phyloP scores from a whole-genome alignment of 2,113 vertebrate genomes.

The Stegostoma tigrinum region DNA sequence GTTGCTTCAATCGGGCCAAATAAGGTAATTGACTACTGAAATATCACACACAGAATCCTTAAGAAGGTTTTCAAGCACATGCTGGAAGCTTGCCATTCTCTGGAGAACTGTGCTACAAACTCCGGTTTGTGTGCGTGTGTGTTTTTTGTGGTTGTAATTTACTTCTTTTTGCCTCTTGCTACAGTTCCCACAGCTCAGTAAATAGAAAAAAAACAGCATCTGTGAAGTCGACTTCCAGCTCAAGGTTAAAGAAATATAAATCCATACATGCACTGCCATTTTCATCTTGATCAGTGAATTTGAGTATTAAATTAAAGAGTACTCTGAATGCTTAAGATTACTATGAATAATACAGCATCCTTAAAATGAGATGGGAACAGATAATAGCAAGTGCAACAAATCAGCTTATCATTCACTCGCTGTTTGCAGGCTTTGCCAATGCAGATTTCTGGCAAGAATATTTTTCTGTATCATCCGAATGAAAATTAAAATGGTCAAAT shows the following conservation, averaged over 20 bases:
- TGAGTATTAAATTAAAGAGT: neutral
- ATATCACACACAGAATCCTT: neutral
- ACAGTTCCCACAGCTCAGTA: neutral
- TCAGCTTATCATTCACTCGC: neutral
- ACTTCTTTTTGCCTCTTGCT: neutral
- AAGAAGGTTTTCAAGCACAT: neutral
- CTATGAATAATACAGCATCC: slow-evolving; percentile 17
- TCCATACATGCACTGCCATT: neutral
- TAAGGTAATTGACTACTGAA: neutral
- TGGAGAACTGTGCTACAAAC: neutral
- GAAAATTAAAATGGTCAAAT: neutral
- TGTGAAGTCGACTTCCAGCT: neutral
- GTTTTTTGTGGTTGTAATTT: slow-evolving; percentile 13
- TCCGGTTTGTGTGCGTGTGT: neutral
- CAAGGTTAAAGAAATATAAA: neutral
- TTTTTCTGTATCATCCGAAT: neutral
- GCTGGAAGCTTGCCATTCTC: neutral
- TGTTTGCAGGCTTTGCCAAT: neutral
- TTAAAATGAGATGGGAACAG: neutral
- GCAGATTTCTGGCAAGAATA: neutral
- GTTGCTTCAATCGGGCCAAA: neutral
- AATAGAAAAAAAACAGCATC: slow-evolving; percentile 24
- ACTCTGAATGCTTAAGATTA: neutral
- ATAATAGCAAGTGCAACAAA: neutral
- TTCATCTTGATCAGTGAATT: slow-evolving; percentile 2